Base-by-base conservation (phyloP, 2,888 invertebrate genomes). In the Caradrina clavipalpis region DNA sequence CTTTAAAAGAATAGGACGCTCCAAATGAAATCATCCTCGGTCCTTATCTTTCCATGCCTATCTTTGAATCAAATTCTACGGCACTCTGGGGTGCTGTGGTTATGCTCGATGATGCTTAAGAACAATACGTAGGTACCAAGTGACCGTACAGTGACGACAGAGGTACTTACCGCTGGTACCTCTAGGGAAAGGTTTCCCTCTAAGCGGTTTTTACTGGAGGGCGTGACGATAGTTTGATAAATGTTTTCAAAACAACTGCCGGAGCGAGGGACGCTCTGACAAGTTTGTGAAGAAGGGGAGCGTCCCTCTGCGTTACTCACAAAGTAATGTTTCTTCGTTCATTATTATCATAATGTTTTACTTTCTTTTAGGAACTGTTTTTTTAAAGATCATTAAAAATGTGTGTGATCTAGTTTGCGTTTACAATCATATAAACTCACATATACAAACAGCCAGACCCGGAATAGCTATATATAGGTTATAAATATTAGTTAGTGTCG, bases 151-250 rank as follows among this genome's bases (percentile, higher is more conserved):
- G 54, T 31, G 71, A 15, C n/a, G 42, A 58, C 26, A 35, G 42
- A 53, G 35, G 15, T 51, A 8, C 39, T 35, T 26, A 47, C 26
- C 26, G 50, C 42, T 17, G 65, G 51, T 17, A n/a, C 15, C 53
- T 17, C 6, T 50, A 0, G 10, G 50, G 47, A 42, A 51, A 66
- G 53, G 55, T 51, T 67, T 50, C 54, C 69, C 58, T 74, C 49
- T 49, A 53, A 80, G 76, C 77, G 58, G 63, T 65, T 69, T 69
- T 61, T 61, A 57, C 74, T 39, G 19, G 58, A 74, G 75, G 75
- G 80, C 39, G 69, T 49, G 76, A 80, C 76, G 76, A 78, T 78
- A 78, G 66, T 78, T 78, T 80, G 76, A 78, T 80, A 50, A 78
- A 78, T 80, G 69, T 80, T 56, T 66, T 47, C 39, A 21, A 54